Conservation (phyloP, 2,113 vertebrate species). For the Antechinus flavipes region DNA sequence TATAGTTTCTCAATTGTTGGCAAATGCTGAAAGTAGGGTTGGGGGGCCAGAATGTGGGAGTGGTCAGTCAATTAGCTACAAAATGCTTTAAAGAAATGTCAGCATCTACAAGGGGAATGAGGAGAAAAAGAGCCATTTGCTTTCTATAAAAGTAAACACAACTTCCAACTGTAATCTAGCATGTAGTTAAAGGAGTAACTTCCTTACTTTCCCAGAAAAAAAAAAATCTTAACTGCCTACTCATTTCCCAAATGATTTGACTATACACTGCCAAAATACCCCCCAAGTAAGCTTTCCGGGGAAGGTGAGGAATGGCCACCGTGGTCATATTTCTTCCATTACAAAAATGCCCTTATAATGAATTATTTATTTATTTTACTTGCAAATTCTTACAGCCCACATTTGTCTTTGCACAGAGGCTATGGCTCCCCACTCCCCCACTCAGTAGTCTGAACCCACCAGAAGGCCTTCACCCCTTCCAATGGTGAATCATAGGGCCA, state of each 20-base stretch:
- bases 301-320: constrained; percentile 23
- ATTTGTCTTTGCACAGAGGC: constrained; percentile 72
- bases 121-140: not conserved
- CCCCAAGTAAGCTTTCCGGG: not conserved
- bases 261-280: not conserved
- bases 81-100: constrained; percentile 31
- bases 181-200: not conserved
- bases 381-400: constrained; percentile 75
- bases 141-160: not conserved
- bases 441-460: constrained; percentile 30
- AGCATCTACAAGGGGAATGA: not conserved
- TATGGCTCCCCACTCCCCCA: constrained; percentile 64
- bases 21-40: not conserved
- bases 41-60: not conserved
- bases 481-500: constrained; percentile 27
- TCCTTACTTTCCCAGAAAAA: not conserved
- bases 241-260: not conserved
- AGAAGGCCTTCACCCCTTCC: constrained; percentile 37
- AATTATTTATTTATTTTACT: constrained; percentile 20
- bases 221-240: not conserved
- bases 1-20: not conserved
- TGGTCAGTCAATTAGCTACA: constrained; percentile 26
- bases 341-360: constrained; percentile 51
- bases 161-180: not conserved
- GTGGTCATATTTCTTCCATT: constrained; percentile 50